Evolutionary conservation across 2,113 vertebrate species (phyloP), one percentile per base, ranked within the genome.

Genomic region (Chionis minor): DNA sequence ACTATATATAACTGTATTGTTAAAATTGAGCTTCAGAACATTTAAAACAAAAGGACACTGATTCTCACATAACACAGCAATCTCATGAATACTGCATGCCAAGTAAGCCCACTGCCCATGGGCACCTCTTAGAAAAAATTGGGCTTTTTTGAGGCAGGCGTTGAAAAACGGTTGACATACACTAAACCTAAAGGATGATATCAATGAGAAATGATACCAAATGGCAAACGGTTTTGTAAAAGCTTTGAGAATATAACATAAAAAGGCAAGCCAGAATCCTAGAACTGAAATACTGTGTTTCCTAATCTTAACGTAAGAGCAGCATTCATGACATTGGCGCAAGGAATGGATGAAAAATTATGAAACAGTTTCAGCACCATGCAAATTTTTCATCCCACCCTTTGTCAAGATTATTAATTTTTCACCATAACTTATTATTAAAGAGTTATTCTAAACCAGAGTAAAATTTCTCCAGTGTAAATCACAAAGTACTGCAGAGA

Each of bases 81-180:
- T 47, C 14, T 59, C 22, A 55, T 1, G 12, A 42, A 20, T 1
- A 0, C 15, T 58, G 5, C 6, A 18, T 11, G 5, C 8, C 49
- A 13, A 81, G 8, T 84, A 21, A 85, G 14, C 9, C 4, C 14
- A 15, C 40, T 80, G 33, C 3, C 6, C 8, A 13, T 12, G 7
- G 12, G 7, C 6, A 51, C 4, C 15, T 74, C 19, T 61, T 18
- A 33, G 14, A 49, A 79, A 90, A 89, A 67, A 52, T 8, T 45
- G 11, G 56, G 1, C 27, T 1, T 19, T 70, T 86, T 21, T 51
- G 19, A 71, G 17, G 9, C 6, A 67, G 6, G 2, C 1, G 55
- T 56, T 56, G 35, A 73, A 72, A 87, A 86, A 65, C 10, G 0
- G 26, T 51, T 54, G 17, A 58, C 5, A 12, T 59, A 32, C 14